phyloP scores from a whole-genome alignment of 2,113 vertebrate species.

The Oncorhynchus mykiss region DNA sequence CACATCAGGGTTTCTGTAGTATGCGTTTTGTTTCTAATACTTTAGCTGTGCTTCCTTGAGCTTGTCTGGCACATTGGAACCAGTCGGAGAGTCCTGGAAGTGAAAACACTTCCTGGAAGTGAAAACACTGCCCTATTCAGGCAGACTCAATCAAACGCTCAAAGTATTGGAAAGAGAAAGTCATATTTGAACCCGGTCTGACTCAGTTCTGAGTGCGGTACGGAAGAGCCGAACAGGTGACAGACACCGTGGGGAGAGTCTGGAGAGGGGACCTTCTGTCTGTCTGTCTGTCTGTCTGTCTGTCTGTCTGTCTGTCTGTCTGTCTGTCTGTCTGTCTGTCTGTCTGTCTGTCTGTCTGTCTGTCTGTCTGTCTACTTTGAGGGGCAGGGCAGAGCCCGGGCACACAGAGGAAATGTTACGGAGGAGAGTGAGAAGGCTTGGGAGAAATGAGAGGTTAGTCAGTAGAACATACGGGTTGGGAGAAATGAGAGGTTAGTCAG shows the following conservation, averaged over 20 bases:
- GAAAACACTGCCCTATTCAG: background rate
- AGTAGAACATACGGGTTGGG: too few relatives aligned
- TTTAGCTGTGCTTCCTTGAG: too few relatives aligned
- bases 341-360: constrained; percentile 12
- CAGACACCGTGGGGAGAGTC: constrained; percentile 1
- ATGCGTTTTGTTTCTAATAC: too few relatives aligned
- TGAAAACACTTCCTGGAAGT: constrained; percentile 1
- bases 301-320: constrained; percentile 4
- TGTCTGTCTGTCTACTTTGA: constrained; percentile 3
- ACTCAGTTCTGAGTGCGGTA: too few relatives aligned
- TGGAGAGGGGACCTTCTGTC: background rate
- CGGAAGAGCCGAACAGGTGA: constrained; percentile 40
- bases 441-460: background rate
- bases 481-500: too few relatives aligned
- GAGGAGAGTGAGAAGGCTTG: background rate
- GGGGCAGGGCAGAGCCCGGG: constrained; percentile 15
- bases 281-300: constrained; percentile 4
- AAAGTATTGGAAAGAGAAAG: too few relatives aligned
- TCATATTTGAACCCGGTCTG: too few relatives aligned
- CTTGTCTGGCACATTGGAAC: too few relatives aligned
- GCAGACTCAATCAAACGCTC: too few relatives aligned
- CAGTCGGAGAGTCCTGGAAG: background rate
- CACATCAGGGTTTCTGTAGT: too few relatives aligned
- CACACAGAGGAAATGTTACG: background rate
- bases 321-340: constrained; percentile 2